These are phyloP conservation scores for Crotalus tigris DNA, from an alignment of 2,113 vertebrate species.

Conservation along the genomic window DNA sequence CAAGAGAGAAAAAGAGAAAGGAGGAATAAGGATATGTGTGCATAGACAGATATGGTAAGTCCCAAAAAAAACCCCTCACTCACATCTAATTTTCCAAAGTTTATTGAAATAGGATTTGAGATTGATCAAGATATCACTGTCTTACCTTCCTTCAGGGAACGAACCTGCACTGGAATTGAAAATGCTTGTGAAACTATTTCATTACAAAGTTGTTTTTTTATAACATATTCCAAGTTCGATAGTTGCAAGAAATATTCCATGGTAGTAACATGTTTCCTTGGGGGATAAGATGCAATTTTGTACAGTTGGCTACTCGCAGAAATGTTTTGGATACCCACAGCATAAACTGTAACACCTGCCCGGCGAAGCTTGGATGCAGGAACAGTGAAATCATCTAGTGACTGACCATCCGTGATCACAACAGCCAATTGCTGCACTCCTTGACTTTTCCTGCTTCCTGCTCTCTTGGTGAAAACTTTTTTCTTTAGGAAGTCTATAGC, in stretches of 20 bases:
- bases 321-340: constrained; percentile 68
- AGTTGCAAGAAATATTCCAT: constrained; percentile 74
- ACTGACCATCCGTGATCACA: constrained; percentile 75
- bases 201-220: constrained; percentile 73
- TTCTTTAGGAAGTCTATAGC: constrained; percentile 72
- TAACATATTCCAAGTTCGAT: constrained; percentile 52
- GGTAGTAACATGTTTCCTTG: constrained; percentile 60
- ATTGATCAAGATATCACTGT: not conserved
- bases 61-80: not conserved
- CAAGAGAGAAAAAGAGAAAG: not conserved
- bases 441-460: constrained; percentile 65
- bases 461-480: constrained; percentile 58
- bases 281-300: constrained; percentile 75
- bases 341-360: constrained; percentile 69
- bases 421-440: constrained; percentile 77
- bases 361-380: constrained; percentile 67
- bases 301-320: constrained; percentile 50
- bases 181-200: constrained; percentile 52
- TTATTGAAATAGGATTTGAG: not conserved
- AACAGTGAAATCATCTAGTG: constrained; percentile 66
- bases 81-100: not conserved
- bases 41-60: not conserved
- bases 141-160: constrained; percentile 71
- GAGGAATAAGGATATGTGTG: not conserved
- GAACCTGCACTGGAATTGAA: not conserved